Evolutionary conservation across 2,888 invertebrate genomes (phyloP), one percentile per base, ranked within the genome.

Genomic region (Clunio marinus): DNA sequence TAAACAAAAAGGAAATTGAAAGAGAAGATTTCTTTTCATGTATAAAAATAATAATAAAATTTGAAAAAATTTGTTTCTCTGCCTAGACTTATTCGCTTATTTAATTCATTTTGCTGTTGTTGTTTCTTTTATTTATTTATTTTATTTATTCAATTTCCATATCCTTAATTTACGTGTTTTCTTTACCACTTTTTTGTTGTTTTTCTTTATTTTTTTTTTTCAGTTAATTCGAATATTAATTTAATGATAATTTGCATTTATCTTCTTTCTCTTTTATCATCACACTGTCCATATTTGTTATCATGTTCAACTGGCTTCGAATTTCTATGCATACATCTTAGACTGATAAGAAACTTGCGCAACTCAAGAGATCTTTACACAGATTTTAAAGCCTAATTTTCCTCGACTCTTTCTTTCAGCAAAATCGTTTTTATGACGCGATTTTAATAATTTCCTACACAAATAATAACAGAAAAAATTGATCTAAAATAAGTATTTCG

Each of bases 391-490:
- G 51, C 51, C 51, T 51, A 51, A 51, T 51, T 51, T 22, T 22
- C 10, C 51, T 17, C n/a, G n/a, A n/a, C n/a, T 51, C 41, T 15
- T 41, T 41, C 41, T 4, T 51, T 22, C 17, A 51, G 22, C 20
- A 51, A 51, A 51, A 51, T 20, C 13, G 7, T 51, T 17, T 22
- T 51, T 22, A 8, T n/a, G 51, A 51, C 51, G 51, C 51, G 22
- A 32, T 51, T 51, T 51, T 51, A 22, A 4, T 5, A 51, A n/a
- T 51, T 51, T 22, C 51, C 51, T 51, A 51, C 7, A 51, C 17
- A 51, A 51, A 51, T 51, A 51, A 51, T 51, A 51, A 51, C 51
- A 51, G 51, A 51, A 45, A 45, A 51, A 51, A 51, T 51, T 51
- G 51, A 51, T 51, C 51, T 51, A 51, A 51, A 51, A 13, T 51